Evolutionary conservation across 2,113 vertebrate species (phyloP).

Genomic region (Lanius ludovicianus): DNA sequence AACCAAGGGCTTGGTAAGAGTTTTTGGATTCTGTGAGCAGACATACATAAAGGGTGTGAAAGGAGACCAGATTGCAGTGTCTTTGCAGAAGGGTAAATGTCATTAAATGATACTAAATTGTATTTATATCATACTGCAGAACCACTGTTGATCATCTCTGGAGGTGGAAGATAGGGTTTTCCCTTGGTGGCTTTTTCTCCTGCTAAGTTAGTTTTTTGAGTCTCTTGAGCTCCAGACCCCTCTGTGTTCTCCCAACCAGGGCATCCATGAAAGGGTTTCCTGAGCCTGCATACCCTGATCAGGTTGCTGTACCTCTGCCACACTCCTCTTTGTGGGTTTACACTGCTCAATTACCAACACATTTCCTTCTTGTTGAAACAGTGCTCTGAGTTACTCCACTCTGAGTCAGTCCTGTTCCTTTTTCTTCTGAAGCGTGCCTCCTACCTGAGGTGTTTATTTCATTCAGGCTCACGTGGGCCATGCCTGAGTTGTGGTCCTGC

Average conservation of each 20-base stretch:
- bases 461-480: not conserved
- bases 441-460: not conserved
- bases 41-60: not conserved
- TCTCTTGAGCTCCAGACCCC: not conserved
- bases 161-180: not conserved
- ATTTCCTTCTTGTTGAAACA: not conserved
- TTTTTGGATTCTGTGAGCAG: not conserved
- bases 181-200: not conserved
- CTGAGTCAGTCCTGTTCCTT: not conserved
- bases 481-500: not conserved
- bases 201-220: not conserved
- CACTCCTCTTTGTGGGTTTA: not conserved
- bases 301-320: not conserved
- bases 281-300: not conserved
- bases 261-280: not conserved
- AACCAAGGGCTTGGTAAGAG: not conserved
- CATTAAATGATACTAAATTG: not conserved
- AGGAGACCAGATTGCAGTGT: not conserved
- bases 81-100: not conserved
- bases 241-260: not conserved
- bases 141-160: not conserved
- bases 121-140: not conserved
- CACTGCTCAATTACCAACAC: not conserved
- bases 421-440: not conserved
- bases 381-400: not conserved